Conservation (phyloP, 2,888 invertebrate genomes). For the Spicauda simplicius region DNA sequence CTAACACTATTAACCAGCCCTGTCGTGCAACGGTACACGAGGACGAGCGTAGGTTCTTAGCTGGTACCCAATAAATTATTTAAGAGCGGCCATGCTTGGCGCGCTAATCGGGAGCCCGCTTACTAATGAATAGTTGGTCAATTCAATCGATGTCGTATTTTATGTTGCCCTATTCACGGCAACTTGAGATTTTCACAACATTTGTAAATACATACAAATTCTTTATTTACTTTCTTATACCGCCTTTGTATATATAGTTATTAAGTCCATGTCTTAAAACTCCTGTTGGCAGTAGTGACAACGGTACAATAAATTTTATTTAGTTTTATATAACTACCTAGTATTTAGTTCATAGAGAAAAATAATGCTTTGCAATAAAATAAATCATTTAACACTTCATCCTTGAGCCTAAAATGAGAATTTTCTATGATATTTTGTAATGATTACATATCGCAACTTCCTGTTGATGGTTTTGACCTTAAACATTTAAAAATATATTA, state of each 20-base stretch:
- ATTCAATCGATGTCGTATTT: constrained; percentile 21
- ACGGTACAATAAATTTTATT: no score
- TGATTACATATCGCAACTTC: background rate
- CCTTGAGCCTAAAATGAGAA: background rate
- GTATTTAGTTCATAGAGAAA: no score
- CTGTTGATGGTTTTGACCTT: background rate
- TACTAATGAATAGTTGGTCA: constrained; percentile 30
- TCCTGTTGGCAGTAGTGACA: no score
- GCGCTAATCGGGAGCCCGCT: constrained; percentile 18
- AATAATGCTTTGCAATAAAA: background rate
- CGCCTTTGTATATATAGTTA: no score
- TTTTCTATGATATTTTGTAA: background rate
- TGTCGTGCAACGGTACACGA: constrained; percentile 23
- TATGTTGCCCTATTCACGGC: background rate
- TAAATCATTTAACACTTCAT: background rate
- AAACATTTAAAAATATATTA: background rate
- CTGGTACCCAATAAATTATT: constrained; percentile 30
- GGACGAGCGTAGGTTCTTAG: constrained; percentile 15
- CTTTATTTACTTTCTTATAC: background rate
- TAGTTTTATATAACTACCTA: no score
- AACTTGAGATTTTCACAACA: no score
- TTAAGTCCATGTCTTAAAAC: no score
- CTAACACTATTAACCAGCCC: background rate
- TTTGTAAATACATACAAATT: no score
- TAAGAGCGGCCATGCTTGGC: constrained; percentile 11